Base-by-base conservation (phyloP, 2,797 vertebrate genomes). In the Danio kyathit region DNA sequence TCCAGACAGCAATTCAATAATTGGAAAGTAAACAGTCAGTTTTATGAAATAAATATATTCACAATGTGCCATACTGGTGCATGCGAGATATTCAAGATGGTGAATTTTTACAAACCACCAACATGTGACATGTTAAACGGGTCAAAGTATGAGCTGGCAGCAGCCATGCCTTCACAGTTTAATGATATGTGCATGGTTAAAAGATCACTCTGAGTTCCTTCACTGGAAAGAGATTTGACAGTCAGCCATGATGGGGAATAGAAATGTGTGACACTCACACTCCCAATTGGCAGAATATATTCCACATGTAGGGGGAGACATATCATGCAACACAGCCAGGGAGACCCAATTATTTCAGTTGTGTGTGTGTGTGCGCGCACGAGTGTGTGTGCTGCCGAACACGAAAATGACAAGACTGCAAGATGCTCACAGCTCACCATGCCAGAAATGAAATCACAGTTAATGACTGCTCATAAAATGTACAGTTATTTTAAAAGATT, bases 271-370 rank as follows among this genome's bases (percentile, higher is more conserved):
- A 63, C 73, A 71, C 54, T 63, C 29, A 52, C 56, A 69, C 38
- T 65, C 73, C 46, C 71, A 70, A 80, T 49, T 70, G 72, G 64
- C 57, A 69, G 52, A 79, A 73, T 63, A 29, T 61, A 74, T 70
- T 75, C 65, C 49, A 76, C 64, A 75, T 79, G 57, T 71, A 51
- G 66, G 41, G 52, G 29, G 44, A 75, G 71, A 75, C 40, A 75
- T 52, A 73, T 60, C 81, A 83, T 78, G 69, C 67, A 51, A 74
- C 54, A 40, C 71, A 80, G 72, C 43, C 76, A 80, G 72, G 48
- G 60, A 80, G 41, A 76, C 21, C 65, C 72, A 80, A 80, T 83
- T 83, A 80, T 83, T 80, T 80, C 49, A 71, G 41, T 46, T 61
- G 5, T 0, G 14, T 46, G 21, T 61, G 60, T 48, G 38, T 64